These are phyloP conservation scores for Aselliscus stoliczkanus DNA, from an alignment of 2,797 vertebrate genomes.

Conservation along the genomic window DNA sequence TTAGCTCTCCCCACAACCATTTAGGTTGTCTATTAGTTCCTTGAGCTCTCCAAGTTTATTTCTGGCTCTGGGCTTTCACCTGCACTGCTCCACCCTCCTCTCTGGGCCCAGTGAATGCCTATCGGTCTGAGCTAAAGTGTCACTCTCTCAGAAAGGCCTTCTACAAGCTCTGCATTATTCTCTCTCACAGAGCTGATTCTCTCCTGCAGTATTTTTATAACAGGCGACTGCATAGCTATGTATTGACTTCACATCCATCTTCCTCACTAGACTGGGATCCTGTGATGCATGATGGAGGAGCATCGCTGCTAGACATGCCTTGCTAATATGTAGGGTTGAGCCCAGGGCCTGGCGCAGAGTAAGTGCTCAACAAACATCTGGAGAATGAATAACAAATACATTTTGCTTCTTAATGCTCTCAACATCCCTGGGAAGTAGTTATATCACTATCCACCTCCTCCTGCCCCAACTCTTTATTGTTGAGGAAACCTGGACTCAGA, in stretches of 20 bases:
- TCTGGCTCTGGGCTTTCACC: background rate
- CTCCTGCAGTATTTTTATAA: background rate
- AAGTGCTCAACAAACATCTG: background rate
- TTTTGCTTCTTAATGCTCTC: background rate
- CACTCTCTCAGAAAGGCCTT: background rate
- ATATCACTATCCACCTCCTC: background rate
- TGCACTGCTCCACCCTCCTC: background rate
- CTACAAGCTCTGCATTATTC: background rate
- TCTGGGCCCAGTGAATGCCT: background rate
- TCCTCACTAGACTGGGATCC: background rate
- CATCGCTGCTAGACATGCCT: background rate
- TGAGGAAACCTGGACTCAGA: background rate
- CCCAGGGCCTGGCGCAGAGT: background rate
- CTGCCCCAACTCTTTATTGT: accelerated
- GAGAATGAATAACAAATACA: background rate
- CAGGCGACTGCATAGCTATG: background rate
- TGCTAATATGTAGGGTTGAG: background rate
- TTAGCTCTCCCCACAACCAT: background rate
- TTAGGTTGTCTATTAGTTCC: background rate
- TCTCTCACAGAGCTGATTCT: background rate
- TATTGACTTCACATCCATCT: background rate
- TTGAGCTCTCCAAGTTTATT: background rate
- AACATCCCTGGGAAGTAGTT: background rate
- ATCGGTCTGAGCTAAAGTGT: background rate
- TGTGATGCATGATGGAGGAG: background rate